Percentiles rank a stretch among this genome's conserved stretches.
Evolutionary conservation across 2,113 vertebrate genomes (phyloP).

Genomic region (Psettodes erumei): DNA sequence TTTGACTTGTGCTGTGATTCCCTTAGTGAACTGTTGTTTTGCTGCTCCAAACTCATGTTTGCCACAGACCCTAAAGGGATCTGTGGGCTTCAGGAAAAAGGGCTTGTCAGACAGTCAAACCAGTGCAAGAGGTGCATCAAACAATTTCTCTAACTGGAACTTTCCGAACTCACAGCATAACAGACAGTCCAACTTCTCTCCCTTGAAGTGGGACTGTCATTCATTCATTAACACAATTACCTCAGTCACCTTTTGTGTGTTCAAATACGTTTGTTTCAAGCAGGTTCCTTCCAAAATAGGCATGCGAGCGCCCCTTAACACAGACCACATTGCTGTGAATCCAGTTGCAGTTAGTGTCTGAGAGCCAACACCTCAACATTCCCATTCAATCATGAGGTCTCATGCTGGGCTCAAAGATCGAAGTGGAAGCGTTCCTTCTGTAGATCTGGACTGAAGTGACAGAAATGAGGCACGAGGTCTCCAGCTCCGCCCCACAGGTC

Average conservation of each 20-base stretch:
- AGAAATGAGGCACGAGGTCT: conserved; percentile 2
- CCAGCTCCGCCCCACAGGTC: conserved; percentile 12
- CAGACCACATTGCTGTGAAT: not conserved
- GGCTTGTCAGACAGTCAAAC: not conserved
- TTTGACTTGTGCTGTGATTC: not conserved
- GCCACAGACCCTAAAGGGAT: too few species aligned
- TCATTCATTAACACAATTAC: not conserved
- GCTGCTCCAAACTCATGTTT: not conserved
- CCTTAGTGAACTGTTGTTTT: not conserved
- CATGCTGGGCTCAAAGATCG: not conserved
- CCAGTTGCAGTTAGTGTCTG: not conserved
- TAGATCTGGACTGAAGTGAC: conserved; percentile 24
- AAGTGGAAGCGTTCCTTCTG: not conserved
- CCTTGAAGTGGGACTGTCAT: too few species aligned
- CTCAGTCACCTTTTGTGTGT: not conserved
- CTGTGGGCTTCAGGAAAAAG: not conserved
- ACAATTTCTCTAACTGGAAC: not conserved
- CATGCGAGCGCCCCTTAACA: not conserved
- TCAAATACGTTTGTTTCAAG: not conserved
- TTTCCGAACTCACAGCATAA: not conserved
- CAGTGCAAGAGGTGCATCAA: not conserved
- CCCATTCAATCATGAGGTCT: not conserved
- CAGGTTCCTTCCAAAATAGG: not conserved
- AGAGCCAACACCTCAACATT: not conserved
- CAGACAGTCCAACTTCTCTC: not conserved